Conservation (phyloP, 2,113 vertebrate genomes). For the Sinocyclocheilus anophthalmus region DNA sequence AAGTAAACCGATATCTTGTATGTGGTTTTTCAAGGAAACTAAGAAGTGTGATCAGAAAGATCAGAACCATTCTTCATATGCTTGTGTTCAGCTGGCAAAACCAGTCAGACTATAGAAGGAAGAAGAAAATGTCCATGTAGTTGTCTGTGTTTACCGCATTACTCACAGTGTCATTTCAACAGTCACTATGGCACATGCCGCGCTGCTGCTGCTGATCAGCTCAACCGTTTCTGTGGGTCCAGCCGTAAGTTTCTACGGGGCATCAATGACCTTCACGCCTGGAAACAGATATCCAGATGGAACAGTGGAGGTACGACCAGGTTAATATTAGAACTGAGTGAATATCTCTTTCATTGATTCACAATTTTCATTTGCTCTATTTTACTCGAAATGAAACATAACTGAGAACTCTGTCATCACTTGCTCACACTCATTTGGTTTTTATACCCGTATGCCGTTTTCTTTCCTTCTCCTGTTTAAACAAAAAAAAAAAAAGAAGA, state of each 20-base stretch:
- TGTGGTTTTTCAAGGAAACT: background rate
- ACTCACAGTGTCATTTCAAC: background rate
- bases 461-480: too few relatives aligned
- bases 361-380: background rate
- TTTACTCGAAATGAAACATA: background rate
- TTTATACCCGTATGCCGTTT: background rate
- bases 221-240: background rate
- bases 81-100: background rate
- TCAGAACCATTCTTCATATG: background rate
- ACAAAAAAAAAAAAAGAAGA: too few relatives aligned
- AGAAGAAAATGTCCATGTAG: background rate
- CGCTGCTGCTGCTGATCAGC: conserved; percentile 2
- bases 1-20: background rate
- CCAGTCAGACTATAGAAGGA: background rate
- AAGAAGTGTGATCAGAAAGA: background rate
- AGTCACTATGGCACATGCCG: background rate
- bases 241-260: background rate
- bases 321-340: background rate
- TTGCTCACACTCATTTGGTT: too few relatives aligned
- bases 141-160: background rate
- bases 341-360: background rate
- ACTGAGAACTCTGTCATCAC: background rate
- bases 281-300: conserved; percentile 42
- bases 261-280: background rate
- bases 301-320: conserved; percentile 55